phyloP scores from a whole-genome alignment of 2,888 invertebrate species.

The Teleogryllus oceanicus region DNA sequence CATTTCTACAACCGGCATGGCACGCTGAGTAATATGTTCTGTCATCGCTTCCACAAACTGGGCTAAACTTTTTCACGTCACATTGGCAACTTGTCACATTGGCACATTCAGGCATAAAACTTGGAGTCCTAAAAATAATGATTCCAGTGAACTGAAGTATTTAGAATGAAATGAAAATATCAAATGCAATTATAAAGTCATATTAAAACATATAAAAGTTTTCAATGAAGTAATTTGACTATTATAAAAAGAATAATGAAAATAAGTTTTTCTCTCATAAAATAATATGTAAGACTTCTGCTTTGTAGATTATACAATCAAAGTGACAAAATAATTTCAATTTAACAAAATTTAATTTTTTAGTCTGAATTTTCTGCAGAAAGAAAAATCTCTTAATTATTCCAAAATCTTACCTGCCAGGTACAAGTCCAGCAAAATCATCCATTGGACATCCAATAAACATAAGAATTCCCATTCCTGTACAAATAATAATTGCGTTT shows the following conservation, averaged over 20 bases:
- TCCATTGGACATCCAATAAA: constrained; percentile 87
- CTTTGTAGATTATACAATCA: no score
- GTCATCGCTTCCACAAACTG: constrained; percentile 79
- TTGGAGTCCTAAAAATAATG: constrained; percentile 26
- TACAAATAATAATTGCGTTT: constrained; percentile 38
- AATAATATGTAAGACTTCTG: no score
- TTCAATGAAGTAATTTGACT: neutral
- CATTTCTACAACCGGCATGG: constrained; percentile 77
- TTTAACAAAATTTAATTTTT: no score
- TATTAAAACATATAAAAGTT: no score
- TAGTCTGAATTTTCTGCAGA: no score
- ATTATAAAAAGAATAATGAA: no score
- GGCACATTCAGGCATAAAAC: constrained; percentile 61
- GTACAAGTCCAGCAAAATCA: constrained; percentile 66
- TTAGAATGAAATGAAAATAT: no score
- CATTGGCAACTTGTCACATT: constrained; percentile 62
- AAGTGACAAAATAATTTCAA: no score
- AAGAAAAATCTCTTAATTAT: neutral
- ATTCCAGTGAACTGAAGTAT: no score
- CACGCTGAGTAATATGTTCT: constrained; percentile 85
- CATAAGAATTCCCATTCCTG: constrained; percentile 80
- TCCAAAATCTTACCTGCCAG: constrained; percentile 21
- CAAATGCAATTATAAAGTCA: no score
- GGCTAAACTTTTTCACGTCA: constrained; percentile 71
- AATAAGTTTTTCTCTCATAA: no score